Base-by-base conservation (phyloP, 1,140 invertebrate genomes). In the Lepidurus apus region DNA sequence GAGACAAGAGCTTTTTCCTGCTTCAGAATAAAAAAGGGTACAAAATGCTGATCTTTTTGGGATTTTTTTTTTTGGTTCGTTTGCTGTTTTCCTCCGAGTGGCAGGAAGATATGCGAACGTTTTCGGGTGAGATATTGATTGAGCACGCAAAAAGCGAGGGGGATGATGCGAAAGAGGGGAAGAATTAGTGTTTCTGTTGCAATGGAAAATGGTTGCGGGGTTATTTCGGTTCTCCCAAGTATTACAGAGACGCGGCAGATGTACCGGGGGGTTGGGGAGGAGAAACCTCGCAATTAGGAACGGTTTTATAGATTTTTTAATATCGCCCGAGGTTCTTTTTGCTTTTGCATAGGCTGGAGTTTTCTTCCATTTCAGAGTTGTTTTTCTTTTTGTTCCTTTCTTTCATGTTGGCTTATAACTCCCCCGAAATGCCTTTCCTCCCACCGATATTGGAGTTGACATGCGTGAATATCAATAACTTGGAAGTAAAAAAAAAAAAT, bases 281-380 rank as follows among this genome's bases (percentile, higher is more conserved):
- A 34, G 53, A 11, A 65, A 21, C 17, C 17, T 65, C 21, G 53
- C n/a, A 65, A 65, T 65, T 65, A 65, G 53, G 17, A 21, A 65
- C 53, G 53, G 53, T 65, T 65, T 65, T 65, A 65, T 65, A 65
- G 53, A 65, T 65, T 65, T 65, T 65, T 65, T 65, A 65, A 65
- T 65, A 65, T 65, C 53, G 21, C 17, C 17, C 53, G 7, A 7
- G 45, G 17, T 11, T 10, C 45, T 10, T 65, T 65, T 65, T 21
- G 17, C 53, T 17, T 65, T 21, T 21, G 21, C 17, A 13, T 21
- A n/a, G 21, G 17, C 9, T n/a, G 21, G 21, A 65, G 53, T 65
- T 65, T 65, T 65, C 13, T n/a, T 65, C 17, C 53, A 65, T 13
- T 65, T 65, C 17, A n/a, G 17, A 7, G 17, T 65, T 17, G 9